phyloP scores from a whole-genome alignment of 2,113 vertebrate species.

The Calyptommatus sinebrachiatus region DNA sequence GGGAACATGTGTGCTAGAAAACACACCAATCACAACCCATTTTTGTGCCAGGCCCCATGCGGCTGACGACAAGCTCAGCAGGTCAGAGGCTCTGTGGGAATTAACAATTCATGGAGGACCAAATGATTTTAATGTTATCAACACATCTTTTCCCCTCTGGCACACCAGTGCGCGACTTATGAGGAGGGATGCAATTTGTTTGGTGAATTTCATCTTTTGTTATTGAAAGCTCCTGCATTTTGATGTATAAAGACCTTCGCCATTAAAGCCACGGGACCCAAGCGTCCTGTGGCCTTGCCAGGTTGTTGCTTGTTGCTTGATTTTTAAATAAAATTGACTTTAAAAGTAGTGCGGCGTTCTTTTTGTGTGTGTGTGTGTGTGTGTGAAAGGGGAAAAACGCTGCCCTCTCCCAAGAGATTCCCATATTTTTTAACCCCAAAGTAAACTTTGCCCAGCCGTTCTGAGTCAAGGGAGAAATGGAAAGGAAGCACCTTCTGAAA shows the following conservation, averaged over 20 bases:
- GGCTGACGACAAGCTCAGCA: constrained; percentile 51
- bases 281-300: constrained; percentile 65
- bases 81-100: constrained; percentile 68
- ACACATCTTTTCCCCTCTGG: constrained; percentile 68
- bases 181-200: constrained; percentile 76
- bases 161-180: constrained; percentile 55
- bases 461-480: neutral
- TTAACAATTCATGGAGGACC: constrained; percentile 71
- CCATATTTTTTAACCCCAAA: constrained; percentile 11
- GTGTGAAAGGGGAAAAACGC: too few relatives aligned
- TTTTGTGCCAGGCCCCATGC: constrained; percentile 51
- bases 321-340: constrained; percentile 69
- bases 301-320: constrained; percentile 73
- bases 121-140: constrained; percentile 71
- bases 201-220: constrained; percentile 77
- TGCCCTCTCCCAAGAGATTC: constrained; percentile 62
- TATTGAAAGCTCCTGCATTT: constrained; percentile 74
- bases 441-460: neutral
- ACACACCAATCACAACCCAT: constrained; percentile 58
- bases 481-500: neutral
- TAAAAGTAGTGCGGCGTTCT: constrained; percentile 65
- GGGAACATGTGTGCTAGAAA: constrained; percentile 6
- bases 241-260: constrained; percentile 74
- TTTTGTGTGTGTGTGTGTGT: too few relatives aligned
- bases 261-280: constrained; percentile 72